Conservation (phyloP, 2,113 vertebrate genomes). For the Cavia porcellus region DNA sequence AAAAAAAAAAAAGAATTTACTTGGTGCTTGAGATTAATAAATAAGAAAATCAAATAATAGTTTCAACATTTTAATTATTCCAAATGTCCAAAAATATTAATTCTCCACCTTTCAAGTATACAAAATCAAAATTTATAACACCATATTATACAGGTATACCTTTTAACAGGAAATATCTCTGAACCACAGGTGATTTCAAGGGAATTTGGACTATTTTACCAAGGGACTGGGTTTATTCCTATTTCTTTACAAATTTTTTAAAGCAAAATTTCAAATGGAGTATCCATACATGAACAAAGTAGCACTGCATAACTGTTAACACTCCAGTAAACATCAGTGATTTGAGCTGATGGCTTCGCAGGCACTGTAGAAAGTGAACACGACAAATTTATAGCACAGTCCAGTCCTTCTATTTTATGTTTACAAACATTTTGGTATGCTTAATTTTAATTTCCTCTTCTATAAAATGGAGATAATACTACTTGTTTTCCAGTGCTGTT, state of each 20-base stretch:
- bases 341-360: neutral
- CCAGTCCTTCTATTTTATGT: neutral
- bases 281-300: neutral
- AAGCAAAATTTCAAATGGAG: conserved; percentile 32
- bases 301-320: neutral
- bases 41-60: conserved; percentile 13
- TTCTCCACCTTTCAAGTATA: neutral
- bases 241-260: neutral
- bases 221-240: neutral
- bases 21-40: neutral
- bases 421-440: neutral
- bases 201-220: neutral
- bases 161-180: conserved; percentile 24
- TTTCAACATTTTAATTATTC: conserved; percentile 7
- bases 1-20: neutral
- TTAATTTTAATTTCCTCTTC: conserved; percentile 1
- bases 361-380: neutral
- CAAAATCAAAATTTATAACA: conserved; percentile 39
- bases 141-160: neutral
- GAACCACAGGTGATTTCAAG: neutral
- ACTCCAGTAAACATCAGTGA: neutral
- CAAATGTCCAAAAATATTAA: conserved; percentile 1
- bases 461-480: neutral
- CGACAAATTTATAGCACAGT: neutral
- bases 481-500: neutral